Evolutionary conservation across 1,140 invertebrate genomes (phyloP), one percentile per base, ranked within the genome.

Genomic region (Sitophilus oryzae): DNA sequence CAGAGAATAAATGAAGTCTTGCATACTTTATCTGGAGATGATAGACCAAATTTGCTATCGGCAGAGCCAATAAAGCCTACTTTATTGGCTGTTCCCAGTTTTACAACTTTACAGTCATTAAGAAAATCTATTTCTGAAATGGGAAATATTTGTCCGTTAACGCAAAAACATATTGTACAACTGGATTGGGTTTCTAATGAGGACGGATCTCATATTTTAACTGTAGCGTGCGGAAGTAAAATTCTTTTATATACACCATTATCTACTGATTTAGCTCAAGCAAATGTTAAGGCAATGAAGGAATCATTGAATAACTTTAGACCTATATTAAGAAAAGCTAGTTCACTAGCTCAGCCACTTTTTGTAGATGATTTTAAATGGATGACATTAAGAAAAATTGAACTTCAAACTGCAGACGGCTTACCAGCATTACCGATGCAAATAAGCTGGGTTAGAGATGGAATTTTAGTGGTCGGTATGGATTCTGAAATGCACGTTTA

Each of bases 401-500:
- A 94, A 60, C 67, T 99, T 5, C 84, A 86, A 49, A 96, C 96
- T 0, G 96, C 93, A 0, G 96, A 99, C 71, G 93, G 94, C 0
- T 71, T 99, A 35, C 91, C 93, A 22, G 93, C 96, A 0, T 71
- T 99, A 11, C 96, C 96, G 0, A 98, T 98, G 88, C 93, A 97
- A 69, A 90, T 98, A 58, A 96, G 92, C 0, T 99, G 96, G 96
- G 95, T 98, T 0, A 80, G 96, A 22, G 94, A 97, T 66, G 96
- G 96, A 2, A 94, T 99, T 58, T 76, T 99, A 2, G 92, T 99
- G 0, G 93, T 98, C 3, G 96, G 95, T 18, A 98, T 99, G 94
- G 93, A 98, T 68, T 98, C 94, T 22, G 96, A 99, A 73, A 98
- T 99, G 93, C 93, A 98, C 65, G 93, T 98, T 0, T 99, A 98